phyloP scores from a whole-genome alignment of 1,140 invertebrate genomes.

The Maniola jurtina region DNA sequence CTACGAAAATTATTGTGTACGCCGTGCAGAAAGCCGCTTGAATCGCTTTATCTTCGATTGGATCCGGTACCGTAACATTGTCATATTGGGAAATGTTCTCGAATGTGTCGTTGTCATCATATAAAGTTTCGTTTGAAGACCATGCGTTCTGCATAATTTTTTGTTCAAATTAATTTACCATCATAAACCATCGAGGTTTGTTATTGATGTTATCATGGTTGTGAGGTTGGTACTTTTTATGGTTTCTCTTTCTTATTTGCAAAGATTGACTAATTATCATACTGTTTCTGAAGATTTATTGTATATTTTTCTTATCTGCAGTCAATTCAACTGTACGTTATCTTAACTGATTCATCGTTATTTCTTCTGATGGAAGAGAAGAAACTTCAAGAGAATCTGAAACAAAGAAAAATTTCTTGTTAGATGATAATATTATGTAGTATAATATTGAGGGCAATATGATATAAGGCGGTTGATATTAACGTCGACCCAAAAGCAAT shows the following conservation, averaged over 20 bases:
- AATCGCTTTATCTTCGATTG: constrained; percentile 83
- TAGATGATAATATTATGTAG: no score
- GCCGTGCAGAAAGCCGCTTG: constrained; percentile 90
- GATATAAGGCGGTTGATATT: no score
- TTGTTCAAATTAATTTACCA: constrained; percentile 48
- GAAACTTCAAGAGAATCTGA: not conserved
- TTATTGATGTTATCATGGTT: constrained; percentile 46
- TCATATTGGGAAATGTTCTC: constrained; percentile 39
- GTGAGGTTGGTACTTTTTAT: constrained; percentile 14
- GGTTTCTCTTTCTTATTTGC: constrained; percentile 19
- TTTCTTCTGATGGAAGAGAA: not conserved
- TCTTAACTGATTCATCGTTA: not conserved
- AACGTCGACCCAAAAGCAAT: no score
- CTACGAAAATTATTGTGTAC: constrained; percentile 91
- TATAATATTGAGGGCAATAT: no score
- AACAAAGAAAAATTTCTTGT: not conserved
- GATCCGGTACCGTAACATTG: constrained; percentile 53
- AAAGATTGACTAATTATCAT: constrained; percentile 27
- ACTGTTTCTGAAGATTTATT: constrained; percentile 20
- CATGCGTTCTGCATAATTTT: constrained; percentile 66
- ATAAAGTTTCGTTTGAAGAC: constrained; percentile 42
- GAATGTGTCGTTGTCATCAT: constrained; percentile 42
- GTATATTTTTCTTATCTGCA: not conserved
- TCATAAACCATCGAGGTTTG: constrained; percentile 55
- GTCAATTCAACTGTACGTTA: not conserved